Evolutionary conservation across 2,113 vertebrate genomes (phyloP), one percentile per base, ranked within the genome.

Genomic region (Globicephala melas): DNA sequence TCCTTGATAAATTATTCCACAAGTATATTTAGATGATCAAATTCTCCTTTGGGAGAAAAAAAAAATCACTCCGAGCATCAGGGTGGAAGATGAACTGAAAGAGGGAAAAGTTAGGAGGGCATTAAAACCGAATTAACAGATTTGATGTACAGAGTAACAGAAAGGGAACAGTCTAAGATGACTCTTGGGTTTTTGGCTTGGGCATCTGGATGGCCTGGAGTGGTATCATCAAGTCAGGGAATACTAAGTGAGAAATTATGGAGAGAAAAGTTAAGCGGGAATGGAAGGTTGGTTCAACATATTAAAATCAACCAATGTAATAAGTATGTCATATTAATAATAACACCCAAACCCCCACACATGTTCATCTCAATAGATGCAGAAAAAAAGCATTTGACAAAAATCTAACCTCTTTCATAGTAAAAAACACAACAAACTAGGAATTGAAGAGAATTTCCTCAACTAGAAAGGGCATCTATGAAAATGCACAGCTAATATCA

Each of bases 1-100:
- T 65, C 74, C 60, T 82, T 94, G n/a, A 95, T 87, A 94, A 71
- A 71, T 44, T 89, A 95, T 90, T 92, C 62, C 83, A 50, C 55
- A 94, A 86, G 63, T 60, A 33, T 31, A 44, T 82, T 94, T 82
- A 81, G 67, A 77, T 50, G 33, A 94, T 41, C 73, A 95, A n/a
- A 67, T 86, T 96, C 53, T 36, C 5, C 28, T 79, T 87, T 80
- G 33, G 83, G 31, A 94, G n/a, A 21, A 81, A 74, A 76, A 65
- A 65, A 88, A 73, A 91, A 77, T 38, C 47, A 95, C 18, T 86
- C 2, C 23, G 12, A 10, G 17, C 47, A 96, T 73, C 38, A 93
- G 23, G 8, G 55, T 74, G 1, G 38, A 83, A 58, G 41, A 83
- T 47, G 15, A 88, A 84, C 4, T 76, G 20, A 55, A 84, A 96